phyloP scores from a whole-genome alignment of 2,113 vertebrate genomes.

The Aplodontia rufa region DNA sequence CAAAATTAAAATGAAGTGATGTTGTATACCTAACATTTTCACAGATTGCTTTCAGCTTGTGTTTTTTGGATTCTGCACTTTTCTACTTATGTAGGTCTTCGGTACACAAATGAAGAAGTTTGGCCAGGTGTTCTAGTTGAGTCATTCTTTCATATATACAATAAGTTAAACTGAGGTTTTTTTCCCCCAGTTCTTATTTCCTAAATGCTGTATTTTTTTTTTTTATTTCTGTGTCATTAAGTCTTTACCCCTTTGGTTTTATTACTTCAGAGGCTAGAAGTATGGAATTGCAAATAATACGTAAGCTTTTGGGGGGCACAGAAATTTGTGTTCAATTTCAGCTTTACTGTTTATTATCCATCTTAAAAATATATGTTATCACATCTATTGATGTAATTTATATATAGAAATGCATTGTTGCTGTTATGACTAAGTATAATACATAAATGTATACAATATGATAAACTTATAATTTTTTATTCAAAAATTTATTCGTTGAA shows the following conservation, averaged over 20 bases:
- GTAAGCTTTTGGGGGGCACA: background rate
- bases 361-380: background rate
- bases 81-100: background rate
- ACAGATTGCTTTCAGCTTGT: background rate
- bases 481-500: no score
- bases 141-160: background rate
- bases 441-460: background rate
- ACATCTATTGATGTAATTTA: background rate
- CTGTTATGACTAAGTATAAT: background rate
- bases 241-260: background rate
- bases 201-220: background rate
- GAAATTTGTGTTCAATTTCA: background rate
- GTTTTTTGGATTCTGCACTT: slow-evolving; percentile 15
- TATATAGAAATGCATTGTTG: background rate
- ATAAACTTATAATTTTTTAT: no score
- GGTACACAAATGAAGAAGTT: background rate
- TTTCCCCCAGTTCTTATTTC: background rate
- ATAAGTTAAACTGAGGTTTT: background rate
- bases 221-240: background rate
- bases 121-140: background rate
- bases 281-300: background rate
- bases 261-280: background rate
- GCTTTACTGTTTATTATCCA: background rate
- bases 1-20: background rate
- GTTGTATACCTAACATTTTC: background rate